Percentiles rank a stretch among this genome's conserved stretches.
Conservation (phyloP, 30 jellyfish, hydroid and myxozoan species). For the Nemopilema nomurai region DNA sequence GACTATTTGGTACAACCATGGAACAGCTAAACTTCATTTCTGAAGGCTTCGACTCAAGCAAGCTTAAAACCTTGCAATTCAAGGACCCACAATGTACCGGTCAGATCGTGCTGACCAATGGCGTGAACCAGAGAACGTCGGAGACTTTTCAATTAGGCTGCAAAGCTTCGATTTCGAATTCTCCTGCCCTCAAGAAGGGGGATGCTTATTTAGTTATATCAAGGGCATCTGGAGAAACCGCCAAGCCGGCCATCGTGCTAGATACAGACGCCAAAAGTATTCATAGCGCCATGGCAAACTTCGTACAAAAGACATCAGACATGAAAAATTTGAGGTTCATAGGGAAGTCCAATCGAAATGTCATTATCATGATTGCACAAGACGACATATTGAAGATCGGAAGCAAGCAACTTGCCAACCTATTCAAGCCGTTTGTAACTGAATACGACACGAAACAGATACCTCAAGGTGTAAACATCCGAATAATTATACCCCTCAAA, state of each 20-base stretch:
- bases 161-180: conserved; percentile 20
- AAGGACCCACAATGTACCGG: not conserved
- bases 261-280: conserved; percentile 20
- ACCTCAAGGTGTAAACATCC: conserved; percentile 46
- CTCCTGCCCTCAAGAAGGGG: conserved; percentile 24
- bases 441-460: conserved; percentile 41
- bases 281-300: conserved; percentile 7
- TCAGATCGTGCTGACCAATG: not conserved
- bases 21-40: conserved; percentile 11
- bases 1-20: conserved; percentile 31
- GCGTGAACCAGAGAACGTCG: not conserved
- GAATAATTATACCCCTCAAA: conserved; percentile 39
- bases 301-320: conserved; percentile 8
- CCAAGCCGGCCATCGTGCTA: conserved; percentile 32
- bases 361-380: conserved; percentile 26
- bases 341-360: conserved; percentile 33
- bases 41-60: conserved; percentile 24
- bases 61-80: not conserved
- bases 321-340: conserved; percentile 30
- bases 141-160: conserved; percentile 37
- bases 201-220: conserved; percentile 19
- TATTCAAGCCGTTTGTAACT: conserved; percentile 1
- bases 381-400: conserved; percentile 39
- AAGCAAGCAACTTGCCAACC: conserved; percentile 9
- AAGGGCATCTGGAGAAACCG: conserved; percentile 21